These are phyloP conservation scores for Alitta virens DNA, from an alignment of 2,888 invertebrate genomes.

Conservation along the genomic window DNA sequence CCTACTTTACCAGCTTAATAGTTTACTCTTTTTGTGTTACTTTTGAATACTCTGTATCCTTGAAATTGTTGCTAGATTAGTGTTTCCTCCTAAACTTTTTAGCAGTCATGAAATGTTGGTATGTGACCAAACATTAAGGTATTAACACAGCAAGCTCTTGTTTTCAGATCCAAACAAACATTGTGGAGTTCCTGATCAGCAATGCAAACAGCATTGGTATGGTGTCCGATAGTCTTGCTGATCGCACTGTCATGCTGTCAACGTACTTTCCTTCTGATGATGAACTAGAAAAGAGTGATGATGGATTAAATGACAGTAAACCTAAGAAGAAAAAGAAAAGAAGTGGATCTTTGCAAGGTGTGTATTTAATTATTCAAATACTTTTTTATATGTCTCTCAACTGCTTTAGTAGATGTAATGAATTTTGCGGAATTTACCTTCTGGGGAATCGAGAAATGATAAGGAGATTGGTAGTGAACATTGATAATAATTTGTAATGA, in stretches of 20 bases:
- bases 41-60: neutral
- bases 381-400: too few species aligned
- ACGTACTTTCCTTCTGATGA: slow-evolving; percentile 41
- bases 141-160: slow-evolving; percentile 6
- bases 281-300: slow-evolving; percentile 42
- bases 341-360: slow-evolving; percentile 80
- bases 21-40: too few species aligned
- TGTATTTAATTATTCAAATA: too few species aligned
- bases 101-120: neutral
- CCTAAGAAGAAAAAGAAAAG: slow-evolving; percentile 68
- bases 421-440: too few species aligned
- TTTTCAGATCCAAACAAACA: slow-evolving; percentile 48
- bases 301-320: slow-evolving; percentile 41
- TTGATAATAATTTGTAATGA: too few species aligned
- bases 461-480: too few species aligned
- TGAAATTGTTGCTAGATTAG: neutral
- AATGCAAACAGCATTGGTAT: slow-evolving; percentile 74
- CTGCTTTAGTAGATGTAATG: too few species aligned
- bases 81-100: neutral
- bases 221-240: slow-evolving; percentile 65
- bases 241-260: slow-evolving; percentile 41
- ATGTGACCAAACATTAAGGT: too few species aligned
- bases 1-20: neutral
- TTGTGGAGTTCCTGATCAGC: slow-evolving; percentile 71
- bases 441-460: too few species aligned